phyloP scores from a whole-genome alignment of 2,888 invertebrate species.

The Sesia apiformis region DNA sequence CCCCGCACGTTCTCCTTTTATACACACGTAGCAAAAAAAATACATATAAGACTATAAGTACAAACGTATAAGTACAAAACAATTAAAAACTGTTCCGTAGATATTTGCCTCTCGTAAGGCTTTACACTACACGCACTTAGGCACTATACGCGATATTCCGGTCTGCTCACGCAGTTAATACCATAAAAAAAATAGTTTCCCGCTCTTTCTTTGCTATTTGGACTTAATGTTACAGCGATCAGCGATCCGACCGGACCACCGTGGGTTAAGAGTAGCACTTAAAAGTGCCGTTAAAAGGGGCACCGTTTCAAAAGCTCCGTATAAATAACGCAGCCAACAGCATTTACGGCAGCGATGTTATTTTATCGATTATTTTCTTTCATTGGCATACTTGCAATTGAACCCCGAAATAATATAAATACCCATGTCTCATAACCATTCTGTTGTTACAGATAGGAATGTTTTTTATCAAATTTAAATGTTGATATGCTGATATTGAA shows the following conservation, averaged over 20 bases:
- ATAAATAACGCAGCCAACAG: slow-evolving; percentile 60
- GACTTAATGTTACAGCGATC: slow-evolving; percentile 22
- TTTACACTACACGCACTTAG: no score
- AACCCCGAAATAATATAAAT: background rate
- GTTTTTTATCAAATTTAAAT: no score
- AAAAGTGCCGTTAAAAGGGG: slow-evolving; percentile 66
- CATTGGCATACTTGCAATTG: slow-evolving; percentile 24
- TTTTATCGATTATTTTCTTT: slow-evolving; percentile 53
- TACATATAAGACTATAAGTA: no score
- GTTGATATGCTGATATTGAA: no score
- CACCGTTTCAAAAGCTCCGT: slow-evolving; percentile 57
- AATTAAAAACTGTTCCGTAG: no score
- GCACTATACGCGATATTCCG: no score
- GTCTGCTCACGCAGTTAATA: no score
- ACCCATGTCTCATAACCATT: background rate
- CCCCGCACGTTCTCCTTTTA: no score
- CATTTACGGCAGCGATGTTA: slow-evolving; percentile 54
- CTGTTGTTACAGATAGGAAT: no score
- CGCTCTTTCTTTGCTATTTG: slow-evolving; percentile 11
- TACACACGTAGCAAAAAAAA: no score
- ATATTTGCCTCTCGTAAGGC: no score
- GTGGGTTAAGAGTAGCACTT: slow-evolving; percentile 44
- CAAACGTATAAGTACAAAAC: no score
- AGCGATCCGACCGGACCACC: slow-evolving; percentile 31
- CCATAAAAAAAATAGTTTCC: background rate